These are phyloP conservation scores for Dascyllus trimaculatus DNA, from an alignment of 2,113 vertebrate genomes.

Conservation along the genomic window DNA sequence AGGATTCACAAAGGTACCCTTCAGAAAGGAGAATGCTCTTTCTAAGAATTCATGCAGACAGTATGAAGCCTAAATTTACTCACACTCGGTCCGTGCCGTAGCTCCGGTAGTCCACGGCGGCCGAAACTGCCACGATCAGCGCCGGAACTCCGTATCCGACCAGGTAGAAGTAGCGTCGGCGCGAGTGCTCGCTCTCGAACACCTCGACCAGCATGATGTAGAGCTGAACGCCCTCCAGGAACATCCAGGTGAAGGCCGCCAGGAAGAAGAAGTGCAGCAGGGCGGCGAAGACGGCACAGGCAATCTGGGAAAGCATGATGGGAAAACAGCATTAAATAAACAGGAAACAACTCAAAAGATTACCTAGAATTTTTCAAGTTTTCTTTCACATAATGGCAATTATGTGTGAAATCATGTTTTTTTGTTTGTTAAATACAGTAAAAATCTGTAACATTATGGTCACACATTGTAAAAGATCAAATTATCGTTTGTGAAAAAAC, in stretches of 20 bases:
- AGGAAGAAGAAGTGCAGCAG: conserved; percentile 99
- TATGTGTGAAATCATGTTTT: no score
- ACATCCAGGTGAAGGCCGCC: conserved; percentile 99
- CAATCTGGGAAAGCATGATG: conserved; percentile 85
- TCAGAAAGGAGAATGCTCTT: no score
- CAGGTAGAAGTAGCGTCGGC: conserved; percentile 95
- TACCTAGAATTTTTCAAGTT: no score
- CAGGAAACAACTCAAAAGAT: background rate
- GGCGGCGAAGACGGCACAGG: conserved; percentile 95
- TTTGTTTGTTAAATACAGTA: no score
- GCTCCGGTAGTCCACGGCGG: conserved; percentile 96
- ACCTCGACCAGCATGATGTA: conserved; percentile 99
- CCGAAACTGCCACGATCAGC: conserved; percentile 93
- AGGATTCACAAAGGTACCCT: no score
- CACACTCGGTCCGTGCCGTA: conserved; percentile 97
- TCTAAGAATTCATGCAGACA: no score
- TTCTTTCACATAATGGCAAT: no score
- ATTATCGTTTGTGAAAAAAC: no score
- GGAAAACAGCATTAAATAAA: background rate
- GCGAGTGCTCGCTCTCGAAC: conserved; percentile 97
- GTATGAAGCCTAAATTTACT: conserved; percentile 75
- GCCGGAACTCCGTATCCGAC: conserved; percentile 96
- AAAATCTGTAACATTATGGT: no score
- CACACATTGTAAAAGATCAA: no score
- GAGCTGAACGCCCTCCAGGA: conserved; percentile 97